A percentile compares a stretch with the other conserved stretches of the same genome.
phyloP scores from a whole-genome alignment of 2,888 invertebrate genomes.

The Meteorus cinctellus region DNA sequence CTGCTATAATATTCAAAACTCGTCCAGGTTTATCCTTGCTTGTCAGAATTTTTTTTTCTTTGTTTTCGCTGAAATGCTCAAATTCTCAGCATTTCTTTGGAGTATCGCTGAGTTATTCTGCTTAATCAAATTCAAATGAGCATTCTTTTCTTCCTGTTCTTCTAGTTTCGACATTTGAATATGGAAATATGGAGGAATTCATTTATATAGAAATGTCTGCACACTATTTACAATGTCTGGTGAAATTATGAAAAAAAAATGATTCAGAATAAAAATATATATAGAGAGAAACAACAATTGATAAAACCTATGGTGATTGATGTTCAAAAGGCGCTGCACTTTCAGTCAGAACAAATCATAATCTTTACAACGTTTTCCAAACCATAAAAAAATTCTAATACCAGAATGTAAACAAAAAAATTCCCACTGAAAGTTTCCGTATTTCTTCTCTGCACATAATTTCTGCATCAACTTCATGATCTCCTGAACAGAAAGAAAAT shows the following conservation, averaged over 20 bases:
- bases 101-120: background rate
- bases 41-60: no score
- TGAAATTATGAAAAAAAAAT: background rate
- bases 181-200: background rate
- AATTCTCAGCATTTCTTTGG: background rate
- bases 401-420: background rate
- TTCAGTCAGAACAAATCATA: background rate
- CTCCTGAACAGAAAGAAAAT: background rate
- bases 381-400: background rate
- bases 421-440: background rate
- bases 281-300: background rate
- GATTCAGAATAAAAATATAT: background rate
- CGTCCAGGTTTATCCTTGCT: no score
- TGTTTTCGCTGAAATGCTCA: no score
- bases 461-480: background rate
- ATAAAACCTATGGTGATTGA: background rate
- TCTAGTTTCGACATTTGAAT: background rate
- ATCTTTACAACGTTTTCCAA: no score
- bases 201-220: background rate
- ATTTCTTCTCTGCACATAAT: background rate
- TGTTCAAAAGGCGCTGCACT: background rate
- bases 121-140: background rate
- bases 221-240: background rate
- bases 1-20: no score
- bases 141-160: background rate